Evolutionary conservation across 2,888 invertebrate species (phyloP), one percentile per base, ranked within the genome.

Genomic region (Polydrusus pterygomalis): DNA sequence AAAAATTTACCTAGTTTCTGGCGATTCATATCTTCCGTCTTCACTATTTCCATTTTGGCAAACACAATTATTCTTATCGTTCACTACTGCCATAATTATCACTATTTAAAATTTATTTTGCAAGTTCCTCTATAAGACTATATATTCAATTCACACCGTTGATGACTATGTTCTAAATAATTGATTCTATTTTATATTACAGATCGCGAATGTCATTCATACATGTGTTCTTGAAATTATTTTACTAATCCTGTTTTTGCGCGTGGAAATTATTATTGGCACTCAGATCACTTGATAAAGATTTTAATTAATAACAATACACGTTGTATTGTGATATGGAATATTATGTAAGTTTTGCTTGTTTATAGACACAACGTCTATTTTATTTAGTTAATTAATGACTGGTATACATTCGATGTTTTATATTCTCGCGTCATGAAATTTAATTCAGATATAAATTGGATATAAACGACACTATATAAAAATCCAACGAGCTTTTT

Each of bases 1-100:
- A 64, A 45, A 20, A n/a, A n/a, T 11, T 8, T 49, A 60, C 58
- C 58, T 69, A 13, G 69, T 69, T 30, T 9, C 45, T 7, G 69
- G 13, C 0, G 15, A 6, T 25, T 47, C 54, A n/a, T 68, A 25
- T 13, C 20, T 25, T 56, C 43, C 69, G 6, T 40, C 18, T 69
- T 58, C 58, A 6, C 2, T 17, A 1, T 9, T 43, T 0, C 43
- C 58, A 47, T 69, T 69, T 15, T 20, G 15, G 68, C 49, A 49
- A 10, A n/a, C 47, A 64, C 63, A 64, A 34, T 49, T 47, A 34
- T 49, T 49, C 7, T 18, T 49, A 15, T 25, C 45, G 5, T 47
- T 34, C 0, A 30, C 17, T 15, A 20, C 15, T 11, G 49, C 10
- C 64, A 64, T 64, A 11, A 20, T 64, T 47, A 10, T 1, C 20